Conservation (phyloP, 2,797 vertebrate genomes). For the Trachurus trachurus region DNA sequence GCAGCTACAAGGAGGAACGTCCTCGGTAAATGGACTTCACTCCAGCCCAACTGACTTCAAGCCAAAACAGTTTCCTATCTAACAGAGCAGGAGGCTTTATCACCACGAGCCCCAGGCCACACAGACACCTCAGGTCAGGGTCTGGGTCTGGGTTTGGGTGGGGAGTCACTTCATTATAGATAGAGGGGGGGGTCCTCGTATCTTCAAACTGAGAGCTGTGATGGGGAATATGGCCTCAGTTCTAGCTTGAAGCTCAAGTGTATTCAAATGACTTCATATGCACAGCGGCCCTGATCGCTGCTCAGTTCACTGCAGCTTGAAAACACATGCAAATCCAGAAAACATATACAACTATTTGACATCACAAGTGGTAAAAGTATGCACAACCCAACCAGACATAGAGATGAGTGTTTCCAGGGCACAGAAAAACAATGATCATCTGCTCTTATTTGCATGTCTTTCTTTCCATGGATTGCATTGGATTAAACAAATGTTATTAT, state of each 20-base stretch:
- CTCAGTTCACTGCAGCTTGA: too few relatives aligned
- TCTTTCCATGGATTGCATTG: background rate
- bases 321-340: too few relatives aligned
- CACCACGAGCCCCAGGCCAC: background rate
- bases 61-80: background rate
- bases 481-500: conserved; percentile 10
- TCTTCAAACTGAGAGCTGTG: background rate
- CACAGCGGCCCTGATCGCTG: too few relatives aligned
- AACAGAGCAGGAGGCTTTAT: background rate
- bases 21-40: conserved; percentile 5
- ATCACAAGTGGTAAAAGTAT: too few relatives aligned
- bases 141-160: background rate
- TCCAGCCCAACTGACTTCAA: background rate
- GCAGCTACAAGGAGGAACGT: conserved; percentile 7
- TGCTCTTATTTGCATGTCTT: background rate
- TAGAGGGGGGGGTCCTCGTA: background rate
- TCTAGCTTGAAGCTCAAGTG: background rate
- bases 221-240: background rate
- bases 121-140: background rate
- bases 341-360: too few relatives aligned
- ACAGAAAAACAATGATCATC: too few relatives aligned
- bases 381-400: too few relatives aligned
- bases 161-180: background rate
- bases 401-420: too few relatives aligned
- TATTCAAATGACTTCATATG: background rate